Evolutionary conservation across 2,797 vertebrate genomes (phyloP).

Genomic region (Diceros bicornis): DNA sequence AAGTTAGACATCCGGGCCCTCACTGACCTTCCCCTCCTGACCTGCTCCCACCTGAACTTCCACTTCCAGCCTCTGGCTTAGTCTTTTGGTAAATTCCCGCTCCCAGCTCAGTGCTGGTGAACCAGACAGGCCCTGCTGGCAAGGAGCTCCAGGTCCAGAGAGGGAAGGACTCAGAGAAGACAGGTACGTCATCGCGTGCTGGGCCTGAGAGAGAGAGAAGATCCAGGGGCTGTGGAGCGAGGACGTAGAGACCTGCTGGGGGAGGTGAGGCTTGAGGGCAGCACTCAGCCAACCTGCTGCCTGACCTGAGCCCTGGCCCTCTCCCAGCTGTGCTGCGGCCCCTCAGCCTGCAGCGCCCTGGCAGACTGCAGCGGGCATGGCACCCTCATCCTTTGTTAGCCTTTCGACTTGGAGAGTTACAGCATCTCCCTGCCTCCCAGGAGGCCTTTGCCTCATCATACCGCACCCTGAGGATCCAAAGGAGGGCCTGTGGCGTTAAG

Average conservation of each 20-base stretch:
- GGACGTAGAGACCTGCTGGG: not conserved
- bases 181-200: fast-evolving
- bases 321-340: no score
- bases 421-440: not conserved
- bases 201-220: not conserved
- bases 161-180: not conserved
- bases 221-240: not conserved
- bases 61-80: not conserved
- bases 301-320: not conserved
- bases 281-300: not conserved
- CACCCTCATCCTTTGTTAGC: not conserved
- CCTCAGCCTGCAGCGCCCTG: not conserved
- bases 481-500: not conserved
- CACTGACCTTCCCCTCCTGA: not conserved
- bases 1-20: not conserved
- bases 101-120: not conserved
- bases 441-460: not conserved
- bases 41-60: not conserved
- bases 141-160: not conserved
- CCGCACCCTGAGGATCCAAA: not conserved
- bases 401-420: no score
- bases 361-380: fast-evolving
- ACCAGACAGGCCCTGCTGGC: not conserved
- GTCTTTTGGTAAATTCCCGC: not conserved
- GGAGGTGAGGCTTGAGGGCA: not conserved